Evolutionary conservation across 2,113 vertebrate genomes (phyloP).

Genomic region (Megaleporinus macrocephalus): DNA sequence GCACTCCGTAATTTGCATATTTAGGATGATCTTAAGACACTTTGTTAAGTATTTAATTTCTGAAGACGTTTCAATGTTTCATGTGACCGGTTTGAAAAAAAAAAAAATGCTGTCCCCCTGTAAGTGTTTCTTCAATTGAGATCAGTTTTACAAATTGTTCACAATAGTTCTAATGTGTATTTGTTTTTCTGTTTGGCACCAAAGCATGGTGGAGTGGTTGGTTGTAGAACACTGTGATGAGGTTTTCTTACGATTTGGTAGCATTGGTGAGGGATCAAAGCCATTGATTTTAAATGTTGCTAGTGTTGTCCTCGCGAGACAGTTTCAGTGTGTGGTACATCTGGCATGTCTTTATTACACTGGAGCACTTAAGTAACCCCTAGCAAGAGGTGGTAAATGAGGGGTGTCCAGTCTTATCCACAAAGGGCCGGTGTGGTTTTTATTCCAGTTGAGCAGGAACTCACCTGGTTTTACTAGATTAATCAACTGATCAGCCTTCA

Average conservation of each 20-base stretch:
- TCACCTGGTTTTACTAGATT: too few relatives aligned
- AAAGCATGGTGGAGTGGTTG: constrained; percentile 19
- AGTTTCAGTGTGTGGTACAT: background rate
- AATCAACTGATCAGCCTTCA: too few relatives aligned
- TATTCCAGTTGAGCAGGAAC: too few relatives aligned
- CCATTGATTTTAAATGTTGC: constrained; percentile 13
- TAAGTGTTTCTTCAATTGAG: background rate
- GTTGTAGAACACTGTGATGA: constrained; percentile 39
- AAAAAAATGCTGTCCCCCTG: background rate
- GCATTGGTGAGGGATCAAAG: constrained; percentile 26
- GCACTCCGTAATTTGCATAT: background rate
- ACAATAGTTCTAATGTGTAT: background rate
- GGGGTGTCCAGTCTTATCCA: too few relatives aligned
- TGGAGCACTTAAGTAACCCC: background rate
- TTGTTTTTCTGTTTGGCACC: constrained; percentile 29
- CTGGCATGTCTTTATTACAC: background rate
- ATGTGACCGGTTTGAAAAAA: background rate
- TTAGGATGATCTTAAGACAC: background rate
- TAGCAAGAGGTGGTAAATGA: background rate
- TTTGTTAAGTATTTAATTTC: background rate
- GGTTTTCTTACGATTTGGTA: constrained; percentile 7
- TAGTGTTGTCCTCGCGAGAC: background rate
- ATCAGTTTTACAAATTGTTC: background rate
- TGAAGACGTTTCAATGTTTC: background rate
- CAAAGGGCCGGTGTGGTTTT: too few relatives aligned